Percentiles rank a stretch among this genome's conserved stretches.
These are phyloP conservation scores for Drosophila simulans DNA, from an alignment of 1,140 invertebrate species.

Conservation along the genomic window DNA sequence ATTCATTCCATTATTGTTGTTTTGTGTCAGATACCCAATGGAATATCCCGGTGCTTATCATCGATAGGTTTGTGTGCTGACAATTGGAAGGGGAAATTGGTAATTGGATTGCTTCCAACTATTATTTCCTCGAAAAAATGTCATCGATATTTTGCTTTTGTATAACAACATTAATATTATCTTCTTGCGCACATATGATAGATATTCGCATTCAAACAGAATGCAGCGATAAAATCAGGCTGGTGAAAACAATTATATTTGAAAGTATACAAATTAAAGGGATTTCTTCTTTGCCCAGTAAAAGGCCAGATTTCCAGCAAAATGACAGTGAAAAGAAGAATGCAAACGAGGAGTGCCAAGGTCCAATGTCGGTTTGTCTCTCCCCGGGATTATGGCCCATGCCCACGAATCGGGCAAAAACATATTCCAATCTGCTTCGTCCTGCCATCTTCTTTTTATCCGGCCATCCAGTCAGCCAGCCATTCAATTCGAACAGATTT, in stretches of 20 bases:
- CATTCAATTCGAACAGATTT: constrained; percentile 53
- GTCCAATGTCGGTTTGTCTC: constrained; percentile 16
- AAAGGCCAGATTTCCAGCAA: constrained; percentile 14
- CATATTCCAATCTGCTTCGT: constrained; percentile 27
- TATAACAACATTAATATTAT: background rate
- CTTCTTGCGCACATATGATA: too few species aligned
- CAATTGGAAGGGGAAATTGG: constrained; percentile 9
- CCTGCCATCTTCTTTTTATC: constrained; percentile 9
- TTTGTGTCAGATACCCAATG: constrained; percentile 32
- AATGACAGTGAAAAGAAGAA: constrained; percentile 14
- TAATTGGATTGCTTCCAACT: constrained; percentile 32
- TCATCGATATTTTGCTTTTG: constrained; percentile 21
- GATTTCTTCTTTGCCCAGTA: background rate
- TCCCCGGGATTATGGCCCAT: constrained; percentile 14
- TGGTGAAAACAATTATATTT: too few species aligned
- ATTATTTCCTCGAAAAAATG: constrained; percentile 24
- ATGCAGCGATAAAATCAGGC: too few species aligned
- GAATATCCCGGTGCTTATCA: constrained; percentile 37
- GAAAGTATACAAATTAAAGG: too few species aligned
- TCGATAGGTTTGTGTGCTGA: constrained; percentile 30
- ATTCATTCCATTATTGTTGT: constrained; percentile 43
- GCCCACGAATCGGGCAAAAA: constrained; percentile 33
- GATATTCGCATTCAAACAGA: too few species aligned
- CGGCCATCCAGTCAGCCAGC: constrained; percentile 10
- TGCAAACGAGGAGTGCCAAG: constrained; percentile 25